Percentiles rank a stretch among this genome's conserved stretches.
These are phyloP conservation scores for Chlorospingus flavigularis DNA, from an alignment of 2,797 vertebrate genomes.

Conservation along the genomic window DNA sequence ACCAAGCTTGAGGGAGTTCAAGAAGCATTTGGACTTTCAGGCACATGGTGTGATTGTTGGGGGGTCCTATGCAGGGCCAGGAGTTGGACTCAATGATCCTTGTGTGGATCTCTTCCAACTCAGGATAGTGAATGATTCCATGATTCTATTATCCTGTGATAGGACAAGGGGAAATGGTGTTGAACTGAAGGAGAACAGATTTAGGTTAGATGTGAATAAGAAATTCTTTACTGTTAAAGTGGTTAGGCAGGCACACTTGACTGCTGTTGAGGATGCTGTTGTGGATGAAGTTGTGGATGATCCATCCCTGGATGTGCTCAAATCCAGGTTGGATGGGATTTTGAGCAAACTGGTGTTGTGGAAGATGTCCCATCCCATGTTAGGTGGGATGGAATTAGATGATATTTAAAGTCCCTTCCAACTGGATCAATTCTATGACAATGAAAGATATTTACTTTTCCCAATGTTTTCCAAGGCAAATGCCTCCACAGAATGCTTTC, in stretches of 20 bases:
- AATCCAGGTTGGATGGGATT: background rate
- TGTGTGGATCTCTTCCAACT: background rate
- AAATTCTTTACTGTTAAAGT: background rate
- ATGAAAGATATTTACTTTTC: background rate
- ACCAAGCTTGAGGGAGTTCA: background rate
- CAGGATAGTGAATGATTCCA: background rate
- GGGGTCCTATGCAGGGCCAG: background rate
- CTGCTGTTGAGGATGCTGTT: no score
- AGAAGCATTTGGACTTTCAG: background rate
- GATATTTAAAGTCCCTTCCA: background rate
- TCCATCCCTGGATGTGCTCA: background rate
- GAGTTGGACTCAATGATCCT: background rate
- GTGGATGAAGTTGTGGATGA: background rate
- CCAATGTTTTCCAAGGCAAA: background rate
- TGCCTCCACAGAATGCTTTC: background rate
- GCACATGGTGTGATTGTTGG: background rate
- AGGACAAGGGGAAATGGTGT: background rate
- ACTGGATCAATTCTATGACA: accelerated
- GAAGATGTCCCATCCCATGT: background rate
- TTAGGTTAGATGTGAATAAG: background rate
- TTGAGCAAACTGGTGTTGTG: background rate
- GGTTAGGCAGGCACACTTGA: background rate
- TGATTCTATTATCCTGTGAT: background rate
- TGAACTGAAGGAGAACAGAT: background rate
- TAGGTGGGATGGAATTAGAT: background rate